Base-by-base conservation (phyloP, 2,113 vertebrate genomes). In the Hiodon tergisus region DNA sequence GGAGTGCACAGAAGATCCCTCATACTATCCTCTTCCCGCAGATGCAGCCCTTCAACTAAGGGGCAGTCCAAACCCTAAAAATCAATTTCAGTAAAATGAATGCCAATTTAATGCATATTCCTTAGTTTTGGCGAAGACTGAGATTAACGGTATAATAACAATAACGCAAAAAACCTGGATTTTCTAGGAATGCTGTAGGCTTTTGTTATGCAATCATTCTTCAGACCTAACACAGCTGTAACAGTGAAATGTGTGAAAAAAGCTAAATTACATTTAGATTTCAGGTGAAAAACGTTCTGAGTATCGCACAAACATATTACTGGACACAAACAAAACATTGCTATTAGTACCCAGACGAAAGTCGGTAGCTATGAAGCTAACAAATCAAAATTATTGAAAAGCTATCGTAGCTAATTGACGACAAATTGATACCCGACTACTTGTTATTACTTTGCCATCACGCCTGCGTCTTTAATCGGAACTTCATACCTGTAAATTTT, bases 1-100 rank as follows among this genome's bases (percentile, higher is more conserved):
- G 94, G 93, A 4, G 77, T 72, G 68, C 93, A 95, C 6, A 96
- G 84, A 80, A 96, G 84, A 67, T 93, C 85, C 77, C 85, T 78
- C 78, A 94, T 89, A n/a, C 86, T 89, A 6, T 85, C 82, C 0
- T 88, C 85, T 4, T 93, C 93, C 57, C 88, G 81, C 60, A 95
- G 84, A 75, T 87, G 86, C 67, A 94, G 76, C 31, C 90, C 92
- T 0, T 93, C 86, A 3, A 96, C 86, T 71, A 89, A 79, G 3
- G 94, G 93, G 73, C 94, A 96, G 0, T 84, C 86, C 4, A 86
- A 77, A 5, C 80, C 81, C 93, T 95, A 53, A 51, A 48, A 6
- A 50, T 67, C 14, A 59, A 31, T 31, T 31, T 2, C 31, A 31
- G 31, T 31, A 31, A 31, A 31, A 31, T 31, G 31, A 31, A 31